Evolutionary conservation across 2,113 vertebrate species (phyloP).

Genomic region (Anser brachyrhynchus): DNA sequence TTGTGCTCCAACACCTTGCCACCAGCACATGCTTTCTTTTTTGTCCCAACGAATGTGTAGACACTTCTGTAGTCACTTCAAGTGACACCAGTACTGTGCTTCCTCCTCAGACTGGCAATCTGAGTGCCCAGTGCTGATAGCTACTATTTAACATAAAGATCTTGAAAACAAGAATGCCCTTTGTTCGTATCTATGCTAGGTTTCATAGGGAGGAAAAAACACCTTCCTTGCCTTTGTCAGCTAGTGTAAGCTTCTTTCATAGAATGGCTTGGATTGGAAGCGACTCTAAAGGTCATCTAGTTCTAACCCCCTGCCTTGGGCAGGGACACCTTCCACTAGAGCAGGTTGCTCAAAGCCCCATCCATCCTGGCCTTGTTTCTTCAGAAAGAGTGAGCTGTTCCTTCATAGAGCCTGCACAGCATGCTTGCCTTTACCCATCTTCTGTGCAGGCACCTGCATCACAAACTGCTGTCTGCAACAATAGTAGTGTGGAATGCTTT

Average conservation of each 20-base stretch:
- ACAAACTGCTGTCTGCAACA: neutral
- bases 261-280: neutral
- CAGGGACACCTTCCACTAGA: neutral
- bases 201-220: neutral
- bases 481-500: neutral
- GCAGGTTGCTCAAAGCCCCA: neutral
- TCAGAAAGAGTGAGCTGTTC: neutral
- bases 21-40: neutral
- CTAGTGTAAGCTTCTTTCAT: neutral
- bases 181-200: neutral
- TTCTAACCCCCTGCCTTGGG: too few species aligned
- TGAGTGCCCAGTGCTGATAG: neutral
- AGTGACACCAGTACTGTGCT: neutral
- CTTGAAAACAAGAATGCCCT: neutral
- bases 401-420: accelerated
- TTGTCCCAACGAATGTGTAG: too few species aligned
- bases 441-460: neutral
- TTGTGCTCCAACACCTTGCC: neutral
- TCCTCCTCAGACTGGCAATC: neutral
- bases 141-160: neutral
- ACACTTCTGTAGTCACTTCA: neutral
- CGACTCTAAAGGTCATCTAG: neutral
- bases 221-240: neutral
- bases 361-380: neutral
- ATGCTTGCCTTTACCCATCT: neutral